phyloP scores from a whole-genome alignment of 2,797 vertebrate genomes.

The Todus mexicanus region DNA sequence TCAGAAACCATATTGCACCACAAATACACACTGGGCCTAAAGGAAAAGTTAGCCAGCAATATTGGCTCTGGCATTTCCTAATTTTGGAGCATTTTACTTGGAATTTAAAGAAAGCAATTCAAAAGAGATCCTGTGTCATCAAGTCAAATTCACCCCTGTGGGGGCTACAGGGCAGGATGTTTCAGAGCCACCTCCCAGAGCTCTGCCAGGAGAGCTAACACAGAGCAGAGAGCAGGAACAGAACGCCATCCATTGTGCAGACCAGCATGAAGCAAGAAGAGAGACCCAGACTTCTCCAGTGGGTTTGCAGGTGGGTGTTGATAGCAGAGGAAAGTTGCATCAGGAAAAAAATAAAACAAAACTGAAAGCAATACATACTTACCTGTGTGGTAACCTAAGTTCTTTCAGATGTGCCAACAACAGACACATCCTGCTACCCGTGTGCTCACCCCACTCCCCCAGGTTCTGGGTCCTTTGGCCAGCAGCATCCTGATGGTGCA shows the following conservation, averaged over 20 bases:
- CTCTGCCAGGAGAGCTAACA: background rate
- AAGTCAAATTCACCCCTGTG: background rate
- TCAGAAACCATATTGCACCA: background rate
- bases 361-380: constrained; percentile 1
- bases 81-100: background rate
- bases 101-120: background rate
- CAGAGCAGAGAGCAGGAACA: constrained; percentile 42
- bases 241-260: background rate
- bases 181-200: background rate
- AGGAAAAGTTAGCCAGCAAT: background rate
- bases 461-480: constrained; percentile 55
- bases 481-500: constrained; percentile 59
- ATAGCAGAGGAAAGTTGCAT: background rate
- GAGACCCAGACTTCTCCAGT: background rate
- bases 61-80: background rate
- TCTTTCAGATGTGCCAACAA: constrained; percentile 54
- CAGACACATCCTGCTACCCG: constrained; percentile 52
- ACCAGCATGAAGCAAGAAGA: constrained; percentile 25
- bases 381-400: background rate
- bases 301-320: background rate
- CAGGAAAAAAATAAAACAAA: background rate
- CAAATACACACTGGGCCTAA: background rate
- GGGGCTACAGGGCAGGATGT: background rate
- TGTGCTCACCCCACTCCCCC: constrained; percentile 57
- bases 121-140: background rate